Conservation (phyloP, 2,113 vertebrate species). For the Clarias gariepinus region DNA sequence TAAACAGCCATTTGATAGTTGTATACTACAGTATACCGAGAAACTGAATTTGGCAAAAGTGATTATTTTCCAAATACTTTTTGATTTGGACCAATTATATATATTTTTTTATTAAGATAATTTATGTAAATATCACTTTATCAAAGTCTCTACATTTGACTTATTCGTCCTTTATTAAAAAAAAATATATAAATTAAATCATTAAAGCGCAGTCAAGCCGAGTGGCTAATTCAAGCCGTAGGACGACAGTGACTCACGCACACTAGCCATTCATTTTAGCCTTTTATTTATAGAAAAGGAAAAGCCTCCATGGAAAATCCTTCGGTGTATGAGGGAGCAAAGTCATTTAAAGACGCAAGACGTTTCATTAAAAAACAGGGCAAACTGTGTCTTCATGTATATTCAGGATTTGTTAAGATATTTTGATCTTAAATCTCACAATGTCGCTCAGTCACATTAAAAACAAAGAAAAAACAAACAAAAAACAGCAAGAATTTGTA, state of each 20-base stretch:
- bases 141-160: slow-evolving; percentile 55
- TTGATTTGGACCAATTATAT: background rate
- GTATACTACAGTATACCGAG: background rate
- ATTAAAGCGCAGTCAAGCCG: background rate
- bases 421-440: background rate
- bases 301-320: slow-evolving; percentile 10
- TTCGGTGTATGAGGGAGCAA: background rate
- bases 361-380: background rate
- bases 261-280: background rate
- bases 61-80: background rate
- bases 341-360: background rate
- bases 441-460: background rate
- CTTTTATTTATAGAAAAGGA: slow-evolving; percentile 20
- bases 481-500: background rate
- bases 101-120: slow-evolving; percentile 21
- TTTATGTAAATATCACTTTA: slow-evolving; percentile 43
- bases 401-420: background rate
- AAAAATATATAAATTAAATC: slow-evolving; percentile 9
- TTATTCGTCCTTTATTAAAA: slow-evolving; percentile 29
- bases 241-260: slow-evolving; percentile 18
- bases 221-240: slow-evolving; percentile 6
- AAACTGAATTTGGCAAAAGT: background rate
- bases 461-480: background rate
- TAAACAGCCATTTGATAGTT: background rate
- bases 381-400: background rate